Evolutionary conservation across 1,140 invertebrate species (phyloP).

Genomic region (Prorops nasuta): DNA sequence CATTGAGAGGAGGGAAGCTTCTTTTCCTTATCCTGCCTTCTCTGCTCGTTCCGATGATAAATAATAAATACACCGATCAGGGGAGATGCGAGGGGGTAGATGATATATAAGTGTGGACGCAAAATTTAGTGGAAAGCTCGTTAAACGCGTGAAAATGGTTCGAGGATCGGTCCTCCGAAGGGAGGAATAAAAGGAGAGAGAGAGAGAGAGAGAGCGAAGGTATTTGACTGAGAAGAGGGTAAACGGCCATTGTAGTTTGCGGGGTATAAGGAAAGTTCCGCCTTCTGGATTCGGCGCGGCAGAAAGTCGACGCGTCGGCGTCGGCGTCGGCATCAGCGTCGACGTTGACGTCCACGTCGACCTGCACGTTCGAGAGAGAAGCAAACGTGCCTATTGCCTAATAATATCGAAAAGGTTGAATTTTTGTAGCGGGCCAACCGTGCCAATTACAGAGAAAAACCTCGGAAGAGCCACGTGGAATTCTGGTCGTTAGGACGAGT

Average conservation of each 20-base stretch:
- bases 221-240: neutral
- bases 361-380: neutral
- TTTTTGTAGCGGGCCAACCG: conserved; percentile 27
- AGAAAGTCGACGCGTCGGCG: conserved; percentile 2
- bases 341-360: conserved; percentile 26
- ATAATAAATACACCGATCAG: too few relatives aligned
- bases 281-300: neutral
- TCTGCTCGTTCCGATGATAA: too few relatives aligned
- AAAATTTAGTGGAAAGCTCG: too few relatives aligned
- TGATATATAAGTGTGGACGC: too few relatives aligned
- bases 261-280: neutral
- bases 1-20: too few relatives aligned
- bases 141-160: too few relatives aligned
- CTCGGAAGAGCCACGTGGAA: conserved; percentile 36
- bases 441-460: conserved; percentile 43
- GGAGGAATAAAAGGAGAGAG: too few relatives aligned
- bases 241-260: neutral
- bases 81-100: too few relatives aligned
- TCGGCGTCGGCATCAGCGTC: conserved; percentile 14
- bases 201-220: too few relatives aligned
- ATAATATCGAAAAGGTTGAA: conserved; percentile 30
- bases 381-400: neutral
- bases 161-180: too few relatives aligned
- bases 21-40: too few relatives aligned
- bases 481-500: conserved; percentile 44